Evolutionary conservation across 2,797 vertebrate genomes (phyloP).

Genomic region (Falco columbarius): DNA sequence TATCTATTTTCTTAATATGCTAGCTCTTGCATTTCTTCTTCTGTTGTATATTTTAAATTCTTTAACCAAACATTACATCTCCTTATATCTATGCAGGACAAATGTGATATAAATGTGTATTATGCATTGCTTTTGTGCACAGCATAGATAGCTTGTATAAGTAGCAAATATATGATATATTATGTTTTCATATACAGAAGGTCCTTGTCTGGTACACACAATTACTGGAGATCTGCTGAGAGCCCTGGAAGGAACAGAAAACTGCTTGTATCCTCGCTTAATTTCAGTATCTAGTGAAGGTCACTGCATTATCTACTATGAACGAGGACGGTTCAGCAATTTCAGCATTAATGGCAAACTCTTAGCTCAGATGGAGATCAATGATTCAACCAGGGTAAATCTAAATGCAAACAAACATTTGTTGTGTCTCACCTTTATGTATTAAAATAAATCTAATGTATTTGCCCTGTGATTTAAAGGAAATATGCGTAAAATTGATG

Average conservation of each 20-base stretch:
- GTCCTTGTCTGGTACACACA: slow-evolving; percentile 97
- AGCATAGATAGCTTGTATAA: background rate
- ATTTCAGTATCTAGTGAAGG: slow-evolving; percentile 97
- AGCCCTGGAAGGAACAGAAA: slow-evolving; percentile 93
- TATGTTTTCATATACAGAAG: slow-evolving; percentile 82
- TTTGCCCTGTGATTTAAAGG: background rate
- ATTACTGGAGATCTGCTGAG: slow-evolving; percentile 98
- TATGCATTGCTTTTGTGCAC: background rate
- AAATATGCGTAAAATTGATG: background rate
- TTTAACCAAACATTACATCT: background rate
- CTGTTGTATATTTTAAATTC: background rate
- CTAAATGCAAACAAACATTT: background rate
- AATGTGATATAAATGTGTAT: background rate
- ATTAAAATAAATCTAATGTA: background rate
- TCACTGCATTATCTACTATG: slow-evolving; percentile 99
- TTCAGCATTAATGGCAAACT: slow-evolving; percentile 99
- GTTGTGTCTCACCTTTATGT: background rate
- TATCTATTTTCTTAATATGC: background rate
- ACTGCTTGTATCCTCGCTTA: slow-evolving; percentile 88
- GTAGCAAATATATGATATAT: slow-evolving; percentile 4
- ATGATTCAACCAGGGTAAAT: slow-evolving; percentile 92
- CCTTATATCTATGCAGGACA: background rate
- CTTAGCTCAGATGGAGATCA: slow-evolving; percentile 98
- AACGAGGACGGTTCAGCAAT: slow-evolving; percentile 96
- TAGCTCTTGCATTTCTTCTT: background rate